Evolutionary conservation across 2,113 vertebrate genomes (phyloP), one percentile per base, ranked within the genome.

Genomic region (Spea bombifrons): DNA sequence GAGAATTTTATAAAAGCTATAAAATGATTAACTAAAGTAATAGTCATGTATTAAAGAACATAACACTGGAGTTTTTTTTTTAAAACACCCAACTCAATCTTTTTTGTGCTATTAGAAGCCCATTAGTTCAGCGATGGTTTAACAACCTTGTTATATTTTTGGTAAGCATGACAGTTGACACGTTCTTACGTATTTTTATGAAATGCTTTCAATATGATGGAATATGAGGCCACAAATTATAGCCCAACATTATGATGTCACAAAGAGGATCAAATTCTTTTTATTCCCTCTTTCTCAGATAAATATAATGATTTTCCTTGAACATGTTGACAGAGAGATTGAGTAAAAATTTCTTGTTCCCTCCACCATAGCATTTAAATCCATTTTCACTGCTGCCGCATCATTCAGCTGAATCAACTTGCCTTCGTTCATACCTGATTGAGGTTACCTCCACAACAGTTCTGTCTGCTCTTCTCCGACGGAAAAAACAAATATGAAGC

Each of bases 301-400:
- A 78, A 78, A 78, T 78, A 78, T 76, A 76, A 67, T 52, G 12
- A 71, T 78, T 71, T 78, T 46, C 76, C 71, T 44, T 44, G 16
- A 76, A 45, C 44, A 71, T 53, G 59, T 52, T 78, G 68, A 77
- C 75, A 77, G 67, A 61, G 13, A 65, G 63, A 78, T 65, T 71
- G 48, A 72, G 71, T 72, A 53, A 67, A 66, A 65, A 46, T 64
- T 65, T 53, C 7, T 47, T 52, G 7, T 45, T 17, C 69, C 47
- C 30, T 53, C 47, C 49, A 45, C 59, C 59, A 17, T 7, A 53
- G 75, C 68, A 65, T 59, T 78, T 78, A 65, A 52, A 71, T 71
- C 68, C 59, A 78, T 78, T 65, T 78, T 63, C 46, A 5, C 17
- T 78, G 68, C 45, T 78, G 69, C 47, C 63, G 71, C 55, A 63